phyloP scores from a whole-genome alignment of 2,113 vertebrate species.

The Poeciliopsis prolifica region DNA sequence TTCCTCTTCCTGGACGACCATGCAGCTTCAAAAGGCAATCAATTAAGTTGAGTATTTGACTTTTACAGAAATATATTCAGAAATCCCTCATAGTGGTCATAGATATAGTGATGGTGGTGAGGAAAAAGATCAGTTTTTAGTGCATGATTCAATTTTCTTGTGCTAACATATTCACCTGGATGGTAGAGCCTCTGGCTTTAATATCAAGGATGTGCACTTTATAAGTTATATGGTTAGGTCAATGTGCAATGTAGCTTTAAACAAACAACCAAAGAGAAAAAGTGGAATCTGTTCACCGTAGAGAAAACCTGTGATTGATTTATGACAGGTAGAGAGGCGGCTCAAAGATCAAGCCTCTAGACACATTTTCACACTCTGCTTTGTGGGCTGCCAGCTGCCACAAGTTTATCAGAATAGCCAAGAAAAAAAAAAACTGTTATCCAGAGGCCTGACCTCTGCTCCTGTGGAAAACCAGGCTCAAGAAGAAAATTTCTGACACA shows the following conservation, averaged over 20 bases:
- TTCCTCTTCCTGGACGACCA: no score
- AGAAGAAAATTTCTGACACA: not conserved
- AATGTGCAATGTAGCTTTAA: no score
- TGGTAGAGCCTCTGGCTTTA: not conserved
- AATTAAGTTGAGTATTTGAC: no score
- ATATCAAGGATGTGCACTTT: not conserved
- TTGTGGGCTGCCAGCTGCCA: not conserved
- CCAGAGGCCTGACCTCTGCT: not conserved
- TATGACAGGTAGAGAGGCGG: not conserved
- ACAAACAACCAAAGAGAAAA: not conserved
- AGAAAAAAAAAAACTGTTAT: not conserved
- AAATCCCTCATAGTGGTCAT: no score
- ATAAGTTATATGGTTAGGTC: not conserved
- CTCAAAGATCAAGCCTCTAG: constrained; percentile 14
- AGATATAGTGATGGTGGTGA: no score
- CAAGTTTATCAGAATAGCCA: not conserved
- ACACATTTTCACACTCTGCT: not conserved
- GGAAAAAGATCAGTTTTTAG: no score
- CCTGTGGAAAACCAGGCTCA: not conserved
- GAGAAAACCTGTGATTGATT: not conserved
- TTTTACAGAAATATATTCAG: no score
- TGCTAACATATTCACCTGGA: not conserved
- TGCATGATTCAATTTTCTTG: not conserved
- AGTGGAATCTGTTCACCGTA: not conserved
- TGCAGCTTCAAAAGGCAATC: no score